These are phyloP conservation scores for Anniella stebbinsi DNA, from an alignment of 2,797 vertebrate genomes.

Conservation along the genomic window DNA sequence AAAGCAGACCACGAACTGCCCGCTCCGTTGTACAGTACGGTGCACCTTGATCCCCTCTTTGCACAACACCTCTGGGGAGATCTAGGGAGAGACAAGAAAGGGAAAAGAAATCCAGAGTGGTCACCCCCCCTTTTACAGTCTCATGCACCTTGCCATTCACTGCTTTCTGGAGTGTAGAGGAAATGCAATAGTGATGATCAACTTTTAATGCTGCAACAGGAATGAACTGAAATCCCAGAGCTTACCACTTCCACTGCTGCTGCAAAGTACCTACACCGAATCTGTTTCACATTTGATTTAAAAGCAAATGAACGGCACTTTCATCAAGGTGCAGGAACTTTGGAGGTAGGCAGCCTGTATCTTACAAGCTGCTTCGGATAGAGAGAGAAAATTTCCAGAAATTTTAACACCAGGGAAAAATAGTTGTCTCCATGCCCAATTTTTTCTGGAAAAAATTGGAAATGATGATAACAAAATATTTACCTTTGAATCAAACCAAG, in stretches of 20 bases:
- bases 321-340: neutral
- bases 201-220: neutral
- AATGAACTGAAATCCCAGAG: neutral
- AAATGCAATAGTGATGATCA: neutral
- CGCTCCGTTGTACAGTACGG: slow-evolving; percentile 95
- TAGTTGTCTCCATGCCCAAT: too few species aligned
- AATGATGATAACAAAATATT: neutral
- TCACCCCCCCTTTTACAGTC: neutral
- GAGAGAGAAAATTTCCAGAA: neutral
- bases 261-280: too few species aligned
- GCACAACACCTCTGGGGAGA: slow-evolving; percentile 97
- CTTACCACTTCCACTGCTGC: neutral
- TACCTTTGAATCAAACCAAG: neutral
- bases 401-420: neutral
- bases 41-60: slow-evolving; percentile 97
- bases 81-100: slow-evolving; percentile 77
- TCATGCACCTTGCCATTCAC: neutral
- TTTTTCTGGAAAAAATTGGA: too few species aligned
- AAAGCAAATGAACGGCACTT: neutral
- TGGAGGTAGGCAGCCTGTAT: neutral
- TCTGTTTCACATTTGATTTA: neutral
- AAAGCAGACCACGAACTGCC: slow-evolving; percentile 98
- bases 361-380: neutral
- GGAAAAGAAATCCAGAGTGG: neutral
- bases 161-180: neutral